These are phyloP conservation scores for Calameuta idolon DNA, from an alignment of 2,888 invertebrate genomes.

Conservation along the genomic window DNA sequence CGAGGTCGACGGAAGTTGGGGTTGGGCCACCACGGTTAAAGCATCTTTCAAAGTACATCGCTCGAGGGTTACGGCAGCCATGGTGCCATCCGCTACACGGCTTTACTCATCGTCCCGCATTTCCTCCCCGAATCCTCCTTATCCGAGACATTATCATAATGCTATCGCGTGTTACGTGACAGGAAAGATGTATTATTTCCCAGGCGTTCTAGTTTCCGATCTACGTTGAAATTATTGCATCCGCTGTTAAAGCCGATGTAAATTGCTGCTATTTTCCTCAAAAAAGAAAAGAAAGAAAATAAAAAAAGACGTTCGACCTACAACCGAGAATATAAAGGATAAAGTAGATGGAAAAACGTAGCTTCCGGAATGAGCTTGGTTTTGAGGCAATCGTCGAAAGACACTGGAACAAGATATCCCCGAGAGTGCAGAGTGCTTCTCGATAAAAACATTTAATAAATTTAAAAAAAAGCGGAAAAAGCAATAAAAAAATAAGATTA, in stretches of 20 bases:
- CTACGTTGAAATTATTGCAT: slow-evolving; percentile 38
- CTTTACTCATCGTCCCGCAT: slow-evolving; percentile 55
- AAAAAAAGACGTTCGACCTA: neutral
- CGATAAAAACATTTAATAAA: neutral
- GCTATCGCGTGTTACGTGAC: slow-evolving; percentile 61
- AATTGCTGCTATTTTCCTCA: slow-evolving; percentile 35
- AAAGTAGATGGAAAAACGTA: neutral
- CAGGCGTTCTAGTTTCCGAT: slow-evolving; percentile 42
- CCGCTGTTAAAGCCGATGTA: slow-evolving; percentile 39
- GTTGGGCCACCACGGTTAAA: neutral
- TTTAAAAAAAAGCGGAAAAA: neutral
- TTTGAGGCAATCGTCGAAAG: neutral
- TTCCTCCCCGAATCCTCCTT: slow-evolving; percentile 57
- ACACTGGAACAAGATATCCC: neutral
- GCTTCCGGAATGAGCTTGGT: neutral
- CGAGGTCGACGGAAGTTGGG: neutral
- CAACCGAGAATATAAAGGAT: neutral
- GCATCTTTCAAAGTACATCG: slow-evolving; percentile 1
- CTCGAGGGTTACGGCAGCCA: neutral
- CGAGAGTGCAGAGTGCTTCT: neutral
- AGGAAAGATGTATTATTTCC: slow-evolving; percentile 60
- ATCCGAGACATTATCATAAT: slow-evolving; percentile 62
- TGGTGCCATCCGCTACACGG: slow-evolving; percentile 33
- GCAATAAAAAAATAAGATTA: neutral
- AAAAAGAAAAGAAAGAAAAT: neutral